Conservation (phyloP, 2,797 vertebrate genomes). For the Pachyuromys duprasi region DNA sequence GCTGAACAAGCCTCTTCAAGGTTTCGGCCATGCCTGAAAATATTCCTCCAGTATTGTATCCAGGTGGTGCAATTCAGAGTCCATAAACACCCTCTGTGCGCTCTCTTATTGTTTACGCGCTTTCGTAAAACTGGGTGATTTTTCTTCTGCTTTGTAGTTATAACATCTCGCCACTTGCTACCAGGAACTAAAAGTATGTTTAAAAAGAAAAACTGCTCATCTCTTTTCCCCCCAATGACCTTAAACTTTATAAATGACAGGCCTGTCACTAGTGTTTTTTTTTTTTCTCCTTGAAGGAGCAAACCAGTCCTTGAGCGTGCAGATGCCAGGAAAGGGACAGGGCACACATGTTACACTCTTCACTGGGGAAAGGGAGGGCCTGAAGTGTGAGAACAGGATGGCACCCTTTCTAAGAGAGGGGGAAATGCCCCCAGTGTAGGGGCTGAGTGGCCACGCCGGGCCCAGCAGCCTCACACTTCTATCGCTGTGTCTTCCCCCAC, state of each 20-base stretch:
- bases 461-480: not conserved
- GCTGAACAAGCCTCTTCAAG: not conserved
- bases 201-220: not conserved
- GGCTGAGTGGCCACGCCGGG: not conserved
- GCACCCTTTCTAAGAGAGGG: not conserved
- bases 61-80: conserved; percentile 12
- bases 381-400: not conserved
- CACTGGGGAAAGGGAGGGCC: not conserved
- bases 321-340: not conserved
- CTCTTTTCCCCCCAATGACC: not conserved
- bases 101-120: conserved; percentile 48
- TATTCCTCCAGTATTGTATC: conserved; percentile 6
- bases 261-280: not conserved
- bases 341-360: not conserved
- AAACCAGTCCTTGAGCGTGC: conserved; percentile 2
- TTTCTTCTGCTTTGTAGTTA: conserved; percentile 43
- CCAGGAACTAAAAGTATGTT: conserved; percentile 4
- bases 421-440: not conserved
- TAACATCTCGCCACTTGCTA: not conserved
- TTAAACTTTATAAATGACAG: not conserved
- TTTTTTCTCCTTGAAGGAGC: conserved; percentile 6
- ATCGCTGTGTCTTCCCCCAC: not conserved
- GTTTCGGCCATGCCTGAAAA: not conserved
- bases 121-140: conserved; percentile 4
- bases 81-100: conserved; percentile 2